Evolutionary conservation across 2,113 vertebrate genomes (phyloP).

Genomic region (Irena cyanogastra): DNA sequence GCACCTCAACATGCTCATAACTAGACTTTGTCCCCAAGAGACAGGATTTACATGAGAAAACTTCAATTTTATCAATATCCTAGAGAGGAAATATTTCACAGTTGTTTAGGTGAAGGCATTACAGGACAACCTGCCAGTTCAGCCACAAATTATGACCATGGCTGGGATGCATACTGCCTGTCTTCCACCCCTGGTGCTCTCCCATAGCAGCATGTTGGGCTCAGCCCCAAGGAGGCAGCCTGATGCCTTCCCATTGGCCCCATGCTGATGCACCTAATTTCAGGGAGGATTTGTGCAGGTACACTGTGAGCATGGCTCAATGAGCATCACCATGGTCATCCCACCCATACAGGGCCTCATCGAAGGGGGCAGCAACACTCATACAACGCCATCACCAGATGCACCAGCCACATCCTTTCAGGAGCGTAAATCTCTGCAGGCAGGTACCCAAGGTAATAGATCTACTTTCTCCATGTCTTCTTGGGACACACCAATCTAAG

Average conservation of each 20-base stretch:
- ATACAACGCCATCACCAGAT: fast-evolving
- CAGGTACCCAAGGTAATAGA: background rate
- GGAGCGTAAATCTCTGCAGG: background rate
- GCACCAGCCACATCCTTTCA: background rate
- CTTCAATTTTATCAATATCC: background rate
- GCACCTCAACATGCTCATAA: background rate
- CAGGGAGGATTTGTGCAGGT: background rate
- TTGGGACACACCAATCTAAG: background rate
- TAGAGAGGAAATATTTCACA: background rate
- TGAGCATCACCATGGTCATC: fast-evolving
- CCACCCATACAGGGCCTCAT: background rate
- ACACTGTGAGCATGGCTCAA: fast-evolving
- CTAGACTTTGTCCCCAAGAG: background rate
- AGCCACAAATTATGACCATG: background rate
- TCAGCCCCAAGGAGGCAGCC: background rate
- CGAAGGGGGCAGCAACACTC: fast-evolving
- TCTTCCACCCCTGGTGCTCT: background rate
- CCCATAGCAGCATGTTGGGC: fast-evolving
- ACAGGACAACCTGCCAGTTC: background rate
- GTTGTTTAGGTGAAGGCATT: background rate
- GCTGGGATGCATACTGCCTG: background rate
- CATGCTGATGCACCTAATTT: fast-evolving
- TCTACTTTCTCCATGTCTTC: background rate
- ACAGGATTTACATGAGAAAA: background rate
- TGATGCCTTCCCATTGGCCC: fast-evolving